Base-by-base conservation (phyloP, 2,113 vertebrate genomes). In the Origma solitaria region DNA sequence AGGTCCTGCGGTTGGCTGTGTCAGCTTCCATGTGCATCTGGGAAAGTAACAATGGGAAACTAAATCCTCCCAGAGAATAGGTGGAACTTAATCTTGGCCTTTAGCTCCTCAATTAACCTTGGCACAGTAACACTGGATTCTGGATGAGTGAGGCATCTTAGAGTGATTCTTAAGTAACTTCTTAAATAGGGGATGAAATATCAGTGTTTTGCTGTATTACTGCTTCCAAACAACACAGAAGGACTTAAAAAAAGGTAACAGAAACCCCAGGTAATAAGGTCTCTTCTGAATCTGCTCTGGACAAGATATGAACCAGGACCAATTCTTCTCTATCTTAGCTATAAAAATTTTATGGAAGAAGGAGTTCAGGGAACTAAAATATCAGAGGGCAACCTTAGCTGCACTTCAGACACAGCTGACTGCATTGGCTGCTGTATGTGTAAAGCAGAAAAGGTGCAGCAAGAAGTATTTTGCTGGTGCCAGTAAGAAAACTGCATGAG, bases 1-100 rank as follows among this genome's bases (percentile, higher is more conserved):
- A 73, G 13, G 17, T 85, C 47, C 51, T 90, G 85, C 0, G 44
- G 85, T 78, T 93, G 66, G 13, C 68, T 95, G 35, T 80, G 78
- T 95, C 85, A 95, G 56, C 75, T 93, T 90, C 92, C 28, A 9
- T 88, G 44, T 66, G 9, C 45, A 75, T 94, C 68, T 80, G 35
- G 56, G 56, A 81, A 82, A 91, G 47, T 68, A 69, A 73, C 47
- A 81, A 81, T 40, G 2, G 28, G 95, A 96, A 97, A 96, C 51
- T 77, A 75, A 88, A 95, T 93, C 90, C 93, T 94, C 44, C 33
- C 82, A 90, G 80, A 86, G 90, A 94, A 83, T 35, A 90, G 28
- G 27, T 88, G 72, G 72, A 96, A 94, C 62, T 72, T 95, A 82
- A 93, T 94, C 71, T 72, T 95, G 78, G 38, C 54, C 66, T 95